Base-by-base conservation (phyloP, 2,888 invertebrate species). In the Ephialtes manifestator region DNA sequence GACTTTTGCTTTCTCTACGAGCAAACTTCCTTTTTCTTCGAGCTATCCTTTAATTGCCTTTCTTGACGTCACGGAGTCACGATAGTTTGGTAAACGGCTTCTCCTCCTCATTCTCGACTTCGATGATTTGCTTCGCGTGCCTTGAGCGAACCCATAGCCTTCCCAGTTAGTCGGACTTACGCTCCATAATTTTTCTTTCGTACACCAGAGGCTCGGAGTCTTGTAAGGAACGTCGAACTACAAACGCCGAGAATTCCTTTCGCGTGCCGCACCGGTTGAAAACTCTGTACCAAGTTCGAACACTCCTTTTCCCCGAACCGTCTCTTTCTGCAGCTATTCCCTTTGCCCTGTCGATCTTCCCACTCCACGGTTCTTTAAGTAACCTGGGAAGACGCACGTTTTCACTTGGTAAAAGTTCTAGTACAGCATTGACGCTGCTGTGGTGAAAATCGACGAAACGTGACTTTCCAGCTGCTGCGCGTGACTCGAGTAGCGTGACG, bases 371-470 rank as follows among this genome's bases (percentile, higher is more conserved):
- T 72, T 31, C 53, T 28, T 18, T 43, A 43, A 35, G 48, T 60
- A 58, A 74, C 43, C 65, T 39, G 71, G 35, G 75, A 88, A 82
- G 86, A 87, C 86, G 89, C 89, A 89, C 89, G 89, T 88, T 58
- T 74, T 86, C 88, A 87, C 81, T 85, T 78, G 77, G 81, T 81
- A 89, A 90, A 90, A 89, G 86, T 91, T 89, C 81, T 87, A 79
- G 82, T 20, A 46, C n/a, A 24, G 70, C 43, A 75, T 71, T 80
- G 68, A 70, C 58, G 70, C 60, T 88, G 85, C 87, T 86, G 84
- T 87, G 87, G 87, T 86, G 86, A 88, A 89, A 91, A 90, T 91
- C 89, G 86, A 87, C 83, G 75, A 70, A 86, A 90, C 89, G 91
- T 91, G 90, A 91, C 91, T 91, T 90, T 88, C 85, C 86, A 85